phyloP scores from a whole-genome alignment of 2,888 invertebrate genomes.

The Megaustenia siamemsis region DNA sequence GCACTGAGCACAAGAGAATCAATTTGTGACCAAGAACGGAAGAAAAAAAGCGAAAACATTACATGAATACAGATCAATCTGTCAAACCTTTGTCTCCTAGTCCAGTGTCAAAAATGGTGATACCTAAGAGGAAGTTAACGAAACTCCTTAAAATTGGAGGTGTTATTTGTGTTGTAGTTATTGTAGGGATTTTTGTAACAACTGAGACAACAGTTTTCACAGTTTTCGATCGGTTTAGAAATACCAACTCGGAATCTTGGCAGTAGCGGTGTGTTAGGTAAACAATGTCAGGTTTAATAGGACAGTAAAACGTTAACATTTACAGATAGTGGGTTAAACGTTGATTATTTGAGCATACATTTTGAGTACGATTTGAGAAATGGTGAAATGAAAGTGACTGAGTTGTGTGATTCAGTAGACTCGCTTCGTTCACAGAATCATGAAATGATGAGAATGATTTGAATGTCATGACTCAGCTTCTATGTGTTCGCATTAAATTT shows the following conservation, averaged over 20 bases:
- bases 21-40: background rate
- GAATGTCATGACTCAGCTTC: background rate
- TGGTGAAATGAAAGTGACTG: background rate
- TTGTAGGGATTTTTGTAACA: conserved; percentile 39
- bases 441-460: background rate
- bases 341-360: conserved; percentile 36
- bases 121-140: conserved; percentile 56
- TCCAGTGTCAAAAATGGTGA: conserved; percentile 47
- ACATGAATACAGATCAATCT: conserved; percentile 3
- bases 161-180: conserved; percentile 27
- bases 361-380: conserved; percentile 23
- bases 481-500: conserved; percentile 40
- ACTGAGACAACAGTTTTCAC: conserved; percentile 1
- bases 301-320: conserved; percentile 36
- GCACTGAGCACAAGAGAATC: background rate
- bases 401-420: background rate
- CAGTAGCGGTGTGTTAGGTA: too few species aligned
- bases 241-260: too few species aligned
- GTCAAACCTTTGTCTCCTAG: background rate
- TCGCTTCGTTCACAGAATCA: background rate
- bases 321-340: conserved; percentile 11
- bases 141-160: conserved; percentile 51
- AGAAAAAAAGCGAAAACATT: background rate
- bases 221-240: too few species aligned
- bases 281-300: background rate